A percentile compares a stretch with the other conserved stretches of the same genome.
phyloP scores from a whole-genome alignment of 1,140 invertebrate species.

The Helicoverpa zea region DNA sequence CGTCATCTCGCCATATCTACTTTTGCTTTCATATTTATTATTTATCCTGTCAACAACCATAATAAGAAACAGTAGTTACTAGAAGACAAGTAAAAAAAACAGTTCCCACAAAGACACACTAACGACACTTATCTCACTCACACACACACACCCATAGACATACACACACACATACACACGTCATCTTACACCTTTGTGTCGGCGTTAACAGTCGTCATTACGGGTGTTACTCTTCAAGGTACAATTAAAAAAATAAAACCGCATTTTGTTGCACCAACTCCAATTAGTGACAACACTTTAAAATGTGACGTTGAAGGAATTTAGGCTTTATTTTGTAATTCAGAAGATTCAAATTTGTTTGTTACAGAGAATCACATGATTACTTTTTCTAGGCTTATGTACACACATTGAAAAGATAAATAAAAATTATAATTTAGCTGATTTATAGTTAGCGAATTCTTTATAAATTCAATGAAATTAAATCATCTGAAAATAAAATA shows the following conservation, averaged over 20 bases:
- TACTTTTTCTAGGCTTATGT: too few species aligned
- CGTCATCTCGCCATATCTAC: not conserved
- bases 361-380: not conserved
- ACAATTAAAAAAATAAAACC: constrained; percentile 46
- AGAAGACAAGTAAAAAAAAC: constrained; percentile 1
- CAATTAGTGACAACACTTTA: constrained; percentile 29
- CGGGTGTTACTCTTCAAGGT: not conserved
- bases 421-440: too few species aligned
- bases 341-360: not conserved
- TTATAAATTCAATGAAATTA: not conserved
- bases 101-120: constrained; percentile 28
- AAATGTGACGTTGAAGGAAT: not conserved
- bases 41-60: too few species aligned
- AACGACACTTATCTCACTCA: constrained; percentile 15
- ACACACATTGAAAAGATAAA: not conserved
- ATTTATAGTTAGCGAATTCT: too few species aligned
- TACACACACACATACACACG: not conserved
- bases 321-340: not conserved
- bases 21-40: too few species aligned
- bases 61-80: not conserved
- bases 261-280: constrained; percentile 15
- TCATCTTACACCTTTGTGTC: constrained; percentile 14
- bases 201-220: constrained; percentile 31
- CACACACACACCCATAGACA: not conserved
- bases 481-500: too few species aligned